phyloP scores from a whole-genome alignment of 35 echinoderm and acorn worm genomes.

The Amphiura filiformis region DNA sequence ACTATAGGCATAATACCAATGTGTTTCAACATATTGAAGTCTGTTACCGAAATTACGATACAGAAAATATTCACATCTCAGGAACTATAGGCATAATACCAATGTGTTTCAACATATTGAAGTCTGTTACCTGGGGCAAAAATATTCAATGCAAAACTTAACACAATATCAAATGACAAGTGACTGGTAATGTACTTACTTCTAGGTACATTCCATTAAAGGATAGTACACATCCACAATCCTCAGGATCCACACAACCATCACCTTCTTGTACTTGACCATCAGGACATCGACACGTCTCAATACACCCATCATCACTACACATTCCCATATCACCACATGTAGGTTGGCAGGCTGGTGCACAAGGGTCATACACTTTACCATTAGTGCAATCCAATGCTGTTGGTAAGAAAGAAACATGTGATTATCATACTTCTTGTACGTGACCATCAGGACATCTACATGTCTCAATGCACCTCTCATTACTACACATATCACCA shows the following conservation, averaged over 20 bases:
- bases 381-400: constrained; percentile 52
- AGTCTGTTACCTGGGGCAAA: too few species aligned
- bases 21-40: too few species aligned
- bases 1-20: too few species aligned
- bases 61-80: too few species aligned
- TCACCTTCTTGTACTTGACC: constrained; percentile 58
- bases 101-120: too few species aligned
- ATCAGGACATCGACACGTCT: constrained; percentile 69
- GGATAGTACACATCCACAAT: constrained; percentile 75
- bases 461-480: constrained; percentile 71
- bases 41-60: too few species aligned
- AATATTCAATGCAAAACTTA: too few species aligned
- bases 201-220: constrained; percentile 49
- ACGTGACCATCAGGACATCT: constrained; percentile 61
- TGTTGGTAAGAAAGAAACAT: neutral
- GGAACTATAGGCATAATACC: too few species aligned
- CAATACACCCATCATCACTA: constrained; percentile 31
- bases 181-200: too few species aligned
- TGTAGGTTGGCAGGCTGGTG: constrained; percentile 55
- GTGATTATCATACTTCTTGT: constrained; percentile 7
- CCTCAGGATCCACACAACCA: constrained; percentile 36
- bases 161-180: too few species aligned
- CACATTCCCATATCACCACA: constrained; percentile 41
- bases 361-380: constrained; percentile 71
- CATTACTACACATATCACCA: neutral